These are phyloP conservation scores for Quadriops clusia DNA, from an alignment of 2,888 invertebrate species.

Conservation along the genomic window DNA sequence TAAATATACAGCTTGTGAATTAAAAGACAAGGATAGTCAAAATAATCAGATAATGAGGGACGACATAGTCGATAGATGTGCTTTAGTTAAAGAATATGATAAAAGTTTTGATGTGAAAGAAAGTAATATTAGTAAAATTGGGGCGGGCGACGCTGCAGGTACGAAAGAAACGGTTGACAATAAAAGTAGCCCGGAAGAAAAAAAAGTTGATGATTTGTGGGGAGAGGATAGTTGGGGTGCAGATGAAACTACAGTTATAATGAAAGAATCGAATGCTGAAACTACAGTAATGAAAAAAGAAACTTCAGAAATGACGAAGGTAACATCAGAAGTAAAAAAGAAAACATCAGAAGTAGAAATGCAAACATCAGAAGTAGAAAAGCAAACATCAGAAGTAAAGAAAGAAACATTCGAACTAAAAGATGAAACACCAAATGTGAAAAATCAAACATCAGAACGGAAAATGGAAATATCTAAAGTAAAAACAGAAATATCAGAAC, in stretches of 20 bases:
- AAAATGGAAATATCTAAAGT: conserved; percentile 2
- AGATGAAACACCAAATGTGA: conserved; percentile 2
- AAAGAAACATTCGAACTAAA: conserved; percentile 1
- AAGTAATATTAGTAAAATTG: background rate
- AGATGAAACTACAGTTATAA: no score
- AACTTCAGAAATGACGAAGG: no score
- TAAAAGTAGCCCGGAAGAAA: background rate
- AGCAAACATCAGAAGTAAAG: background rate
- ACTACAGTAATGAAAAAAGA: no score
- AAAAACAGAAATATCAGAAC: conserved; percentile 1
- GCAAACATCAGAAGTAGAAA: background rate
- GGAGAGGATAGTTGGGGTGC: conserved; percentile 12
- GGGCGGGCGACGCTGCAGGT: conserved; percentile 1
- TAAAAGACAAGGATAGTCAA: no score
- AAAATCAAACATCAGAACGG: conserved; percentile 5
- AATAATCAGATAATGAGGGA: no score
- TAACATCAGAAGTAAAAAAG: no score
- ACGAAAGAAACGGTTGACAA: background rate
- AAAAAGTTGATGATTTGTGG: conserved; percentile 10
- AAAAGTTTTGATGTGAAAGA: background rate
- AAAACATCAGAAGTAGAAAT: conserved; percentile 1
- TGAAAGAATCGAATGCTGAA: no score
- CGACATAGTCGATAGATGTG: no score
- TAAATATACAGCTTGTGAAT: no score
- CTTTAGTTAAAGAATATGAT: no score